Percentiles rank a stretch among this genome's conserved stretches.
These are phyloP conservation scores for Silurus glanis DNA, from an alignment of 2,113 vertebrate species.

Conservation along the genomic window DNA sequence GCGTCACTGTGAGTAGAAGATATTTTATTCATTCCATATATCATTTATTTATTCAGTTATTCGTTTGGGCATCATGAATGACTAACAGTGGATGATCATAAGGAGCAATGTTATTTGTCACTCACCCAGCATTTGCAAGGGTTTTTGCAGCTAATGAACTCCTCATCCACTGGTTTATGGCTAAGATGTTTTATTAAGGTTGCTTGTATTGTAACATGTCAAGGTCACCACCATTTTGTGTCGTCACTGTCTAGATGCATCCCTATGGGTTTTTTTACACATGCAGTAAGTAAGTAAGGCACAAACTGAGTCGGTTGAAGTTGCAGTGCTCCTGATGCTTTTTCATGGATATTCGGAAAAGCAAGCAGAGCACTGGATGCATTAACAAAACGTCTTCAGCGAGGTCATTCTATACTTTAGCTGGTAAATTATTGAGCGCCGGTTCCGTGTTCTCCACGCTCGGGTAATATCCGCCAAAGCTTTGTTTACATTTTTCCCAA, in stretches of 20 bases:
- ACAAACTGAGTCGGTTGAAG: background rate
- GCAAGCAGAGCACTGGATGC: background rate
- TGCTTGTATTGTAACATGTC: background rate
- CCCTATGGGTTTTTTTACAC: background rate
- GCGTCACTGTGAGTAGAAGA: no score
- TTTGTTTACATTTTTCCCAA: background rate
- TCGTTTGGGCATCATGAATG: background rate
- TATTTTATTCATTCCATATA: no score
- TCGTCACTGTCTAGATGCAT: background rate
- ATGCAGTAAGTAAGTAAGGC: background rate
- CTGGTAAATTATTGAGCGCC: background rate
- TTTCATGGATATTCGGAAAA: background rate
- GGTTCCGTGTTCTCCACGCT: background rate
- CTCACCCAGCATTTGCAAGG: background rate
- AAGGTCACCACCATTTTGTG: background rate
- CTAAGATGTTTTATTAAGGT: background rate
- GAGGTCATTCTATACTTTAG: background rate
- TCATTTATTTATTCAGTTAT: no score
- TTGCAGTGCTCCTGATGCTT: background rate
- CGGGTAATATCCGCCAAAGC: no score
- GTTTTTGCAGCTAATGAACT: background rate
- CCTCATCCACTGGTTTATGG: background rate
- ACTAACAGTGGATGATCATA: background rate
- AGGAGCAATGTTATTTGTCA: background rate
- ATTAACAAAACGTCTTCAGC: background rate